phyloP scores from a whole-genome alignment of 1,140 invertebrate species.

The Neodiprion virginianus region DNA sequence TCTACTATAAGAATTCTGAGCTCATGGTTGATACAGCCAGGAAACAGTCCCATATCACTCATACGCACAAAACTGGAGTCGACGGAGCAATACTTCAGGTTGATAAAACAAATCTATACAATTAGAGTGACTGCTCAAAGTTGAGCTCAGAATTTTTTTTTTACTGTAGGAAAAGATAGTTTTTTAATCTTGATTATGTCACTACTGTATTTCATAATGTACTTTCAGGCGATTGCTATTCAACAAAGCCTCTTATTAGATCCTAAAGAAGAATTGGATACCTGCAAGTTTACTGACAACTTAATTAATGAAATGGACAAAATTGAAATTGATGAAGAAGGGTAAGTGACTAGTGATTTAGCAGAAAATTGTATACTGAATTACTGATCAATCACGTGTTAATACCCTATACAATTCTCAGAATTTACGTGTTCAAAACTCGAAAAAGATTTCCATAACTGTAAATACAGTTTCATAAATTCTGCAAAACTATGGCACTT shows the following conservation, averaged over 20 bases:
- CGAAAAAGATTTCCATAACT: neutral
- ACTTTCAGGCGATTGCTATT: slow-evolving; percentile 64
- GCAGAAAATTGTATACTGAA: neutral
- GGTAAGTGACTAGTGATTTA: slow-evolving; percentile 37
- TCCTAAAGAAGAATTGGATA: slow-evolving; percentile 58
- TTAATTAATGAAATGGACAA: slow-evolving; percentile 68
- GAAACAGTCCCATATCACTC: slow-evolving; percentile 70
- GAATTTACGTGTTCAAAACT: slow-evolving; percentile 20
- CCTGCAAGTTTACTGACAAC: slow-evolving; percentile 61
- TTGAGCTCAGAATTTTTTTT: neutral
- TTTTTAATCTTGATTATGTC: slow-evolving; percentile 18
- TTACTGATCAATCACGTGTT: too few species aligned
- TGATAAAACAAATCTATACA: slow-evolving; percentile 15
- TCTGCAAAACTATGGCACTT: too few species aligned
- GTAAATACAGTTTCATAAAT: slow-evolving; percentile 12
- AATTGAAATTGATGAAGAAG: slow-evolving; percentile 64
- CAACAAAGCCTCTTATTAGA: slow-evolving; percentile 61
- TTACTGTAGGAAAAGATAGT: neutral
- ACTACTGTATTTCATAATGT: too few species aligned
- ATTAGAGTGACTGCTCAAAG: neutral
- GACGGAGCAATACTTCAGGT: slow-evolving; percentile 75
- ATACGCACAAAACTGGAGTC: slow-evolving; percentile 70
- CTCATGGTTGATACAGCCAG: slow-evolving; percentile 62
- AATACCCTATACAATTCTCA: too few species aligned
- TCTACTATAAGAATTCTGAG: slow-evolving; percentile 63